These are phyloP conservation scores for Drosophila yooni DNA, from an alignment of 2,888 invertebrate species.

Conservation along the genomic window DNA sequence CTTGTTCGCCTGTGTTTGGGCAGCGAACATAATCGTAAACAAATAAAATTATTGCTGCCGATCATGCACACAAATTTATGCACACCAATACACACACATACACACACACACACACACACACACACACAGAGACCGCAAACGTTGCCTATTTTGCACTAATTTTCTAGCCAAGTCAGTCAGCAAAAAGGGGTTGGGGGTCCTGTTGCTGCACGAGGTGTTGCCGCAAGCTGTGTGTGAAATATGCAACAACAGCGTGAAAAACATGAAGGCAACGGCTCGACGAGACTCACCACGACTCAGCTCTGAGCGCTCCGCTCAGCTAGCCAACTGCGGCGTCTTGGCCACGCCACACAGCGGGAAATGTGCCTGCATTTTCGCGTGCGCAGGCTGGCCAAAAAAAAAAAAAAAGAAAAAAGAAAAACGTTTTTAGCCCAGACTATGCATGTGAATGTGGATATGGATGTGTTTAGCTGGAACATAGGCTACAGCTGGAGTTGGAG, in stretches of 20 bases:
- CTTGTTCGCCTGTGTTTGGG: constrained; percentile 74
- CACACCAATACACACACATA: constrained; percentile 51
- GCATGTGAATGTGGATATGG: constrained; percentile 15
- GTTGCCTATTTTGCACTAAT: constrained; percentile 73
- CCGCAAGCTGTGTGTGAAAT: constrained; percentile 81
- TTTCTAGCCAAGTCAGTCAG: constrained; percentile 52
- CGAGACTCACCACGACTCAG: constrained; percentile 6
- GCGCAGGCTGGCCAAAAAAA: constrained; percentile 41
- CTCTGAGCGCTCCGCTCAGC: constrained; percentile 1
- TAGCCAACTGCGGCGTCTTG: constrained; percentile 8
- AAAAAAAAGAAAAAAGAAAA: constrained; percentile 11
- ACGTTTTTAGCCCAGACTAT: constrained; percentile 10
- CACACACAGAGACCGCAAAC: not conserved
- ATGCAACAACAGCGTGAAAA: constrained; percentile 79
- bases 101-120: constrained; percentile 12
- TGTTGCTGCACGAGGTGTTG: constrained; percentile 71
- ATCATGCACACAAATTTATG: constrained; percentile 80
- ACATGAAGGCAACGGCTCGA: constrained; percentile 69
- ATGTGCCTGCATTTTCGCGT: constrained; percentile 69
- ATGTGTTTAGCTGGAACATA: constrained; percentile 22
- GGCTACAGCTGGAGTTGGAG: constrained; percentile 39
- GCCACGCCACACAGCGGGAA: constrained; percentile 73
- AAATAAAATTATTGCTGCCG: constrained; percentile 82
- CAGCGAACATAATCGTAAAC: constrained; percentile 82
- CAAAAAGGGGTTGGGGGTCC: constrained; percentile 10